These are phyloP conservation scores for Emys orbicularis DNA, from an alignment of 2,797 vertebrate species.

Conservation along the genomic window DNA sequence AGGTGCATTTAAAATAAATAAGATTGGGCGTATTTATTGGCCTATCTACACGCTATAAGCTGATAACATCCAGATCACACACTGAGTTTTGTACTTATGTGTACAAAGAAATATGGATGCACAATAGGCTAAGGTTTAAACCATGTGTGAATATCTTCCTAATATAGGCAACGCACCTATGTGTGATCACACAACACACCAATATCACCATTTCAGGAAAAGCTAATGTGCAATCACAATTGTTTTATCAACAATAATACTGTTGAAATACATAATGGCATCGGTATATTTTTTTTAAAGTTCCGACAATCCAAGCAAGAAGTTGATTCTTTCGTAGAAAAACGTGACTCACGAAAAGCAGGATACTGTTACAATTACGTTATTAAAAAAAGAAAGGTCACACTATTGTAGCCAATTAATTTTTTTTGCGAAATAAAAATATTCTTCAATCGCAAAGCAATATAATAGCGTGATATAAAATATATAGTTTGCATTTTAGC, in stretches of 20 bases:
- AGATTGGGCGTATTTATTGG: not conserved
- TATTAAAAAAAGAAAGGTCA: conserved; percentile 43
- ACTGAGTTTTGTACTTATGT: not conserved
- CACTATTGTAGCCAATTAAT: not conserved
- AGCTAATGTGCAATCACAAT: not conserved
- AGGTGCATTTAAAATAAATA: not conserved
- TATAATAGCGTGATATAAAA: not conserved
- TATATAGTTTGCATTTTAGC: not conserved
- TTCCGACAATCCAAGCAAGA: conserved; percentile 13
- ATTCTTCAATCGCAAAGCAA: not conserved
- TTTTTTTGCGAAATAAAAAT: conserved; percentile 6
- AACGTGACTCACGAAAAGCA: conserved; percentile 20
- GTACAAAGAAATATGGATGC: conserved; percentile 16
- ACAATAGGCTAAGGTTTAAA: not conserved
- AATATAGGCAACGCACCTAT: not conserved
- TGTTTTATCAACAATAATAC: conserved; percentile 20
- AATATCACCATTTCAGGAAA: not conserved
- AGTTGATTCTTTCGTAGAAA: conserved; percentile 32
- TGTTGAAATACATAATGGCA: not conserved
- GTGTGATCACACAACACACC: not conserved
- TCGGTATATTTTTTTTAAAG: not conserved
- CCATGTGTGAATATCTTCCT: not conserved
- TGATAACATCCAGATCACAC: not conserved
- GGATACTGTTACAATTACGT: conserved; percentile 27
- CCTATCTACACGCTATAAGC: not conserved